These are phyloP conservation scores for Pyrgus malvae DNA, from an alignment of 2,888 invertebrate genomes.

Conservation along the genomic window DNA sequence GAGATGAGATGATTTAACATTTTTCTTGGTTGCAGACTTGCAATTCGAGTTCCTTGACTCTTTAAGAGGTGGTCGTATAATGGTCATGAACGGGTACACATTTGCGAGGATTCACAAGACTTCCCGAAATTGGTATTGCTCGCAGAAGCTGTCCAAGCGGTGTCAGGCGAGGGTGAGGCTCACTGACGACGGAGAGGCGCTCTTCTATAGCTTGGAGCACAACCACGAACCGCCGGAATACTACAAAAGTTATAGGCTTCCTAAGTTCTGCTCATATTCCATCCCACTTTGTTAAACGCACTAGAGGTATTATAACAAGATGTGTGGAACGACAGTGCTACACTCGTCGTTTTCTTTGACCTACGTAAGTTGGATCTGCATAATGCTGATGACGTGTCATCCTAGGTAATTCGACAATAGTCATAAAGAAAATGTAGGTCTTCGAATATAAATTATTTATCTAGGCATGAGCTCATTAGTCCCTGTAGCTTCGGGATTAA, in stretches of 20 bases:
- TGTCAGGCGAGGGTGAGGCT: conserved; percentile 44
- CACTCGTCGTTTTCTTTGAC: too few species aligned
- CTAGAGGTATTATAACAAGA: too few species aligned
- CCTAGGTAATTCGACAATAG: too few species aligned
- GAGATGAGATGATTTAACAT: too few species aligned
- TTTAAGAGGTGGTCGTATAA: conserved; percentile 26
- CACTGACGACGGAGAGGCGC: not conserved
- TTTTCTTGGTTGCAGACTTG: not conserved
- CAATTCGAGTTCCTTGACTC: conserved; percentile 25
- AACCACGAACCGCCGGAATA: conserved; percentile 1
- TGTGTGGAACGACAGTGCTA: too few species aligned
- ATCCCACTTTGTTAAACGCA: too few species aligned
- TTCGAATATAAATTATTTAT: too few species aligned
- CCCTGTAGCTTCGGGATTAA: too few species aligned
- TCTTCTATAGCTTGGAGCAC: not conserved
- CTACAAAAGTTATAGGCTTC: not conserved
- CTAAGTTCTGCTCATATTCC: not conserved
- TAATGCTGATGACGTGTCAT: too few species aligned
- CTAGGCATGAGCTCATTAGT: too few species aligned
- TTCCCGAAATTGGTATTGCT: conserved; percentile 32
- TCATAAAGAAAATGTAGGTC: too few species aligned
- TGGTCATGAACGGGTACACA: conserved; percentile 29
- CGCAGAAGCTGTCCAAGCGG: conserved; percentile 35
- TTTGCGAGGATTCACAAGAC: conserved; percentile 29
- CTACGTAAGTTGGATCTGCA: too few species aligned